Conservation (phyloP, 2,797 vertebrate species). For the Microchirus variegatus region DNA sequence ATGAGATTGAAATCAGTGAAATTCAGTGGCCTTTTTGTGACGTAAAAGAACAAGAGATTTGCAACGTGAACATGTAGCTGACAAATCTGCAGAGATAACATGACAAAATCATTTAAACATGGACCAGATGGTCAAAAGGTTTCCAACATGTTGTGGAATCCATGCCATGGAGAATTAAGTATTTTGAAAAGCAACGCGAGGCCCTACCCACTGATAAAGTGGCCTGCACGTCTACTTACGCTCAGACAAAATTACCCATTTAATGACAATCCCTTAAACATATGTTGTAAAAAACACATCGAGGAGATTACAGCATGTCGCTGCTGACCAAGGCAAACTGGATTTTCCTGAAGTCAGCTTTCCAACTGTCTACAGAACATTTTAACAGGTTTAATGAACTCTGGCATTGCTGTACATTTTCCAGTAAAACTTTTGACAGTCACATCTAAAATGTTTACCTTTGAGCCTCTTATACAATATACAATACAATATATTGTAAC, state of each 20-base stretch:
- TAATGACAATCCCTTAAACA: conserved; percentile 28
- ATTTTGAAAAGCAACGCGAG: background rate
- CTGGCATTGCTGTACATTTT: background rate
- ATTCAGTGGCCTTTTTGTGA: too few species aligned
- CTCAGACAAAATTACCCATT: conserved; percentile 11
- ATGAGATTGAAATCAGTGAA: too few species aligned
- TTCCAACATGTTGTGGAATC: background rate
- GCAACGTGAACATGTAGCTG: too few species aligned
- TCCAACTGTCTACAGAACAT: conserved; percentile 1
- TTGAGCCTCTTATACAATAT: conserved; percentile 34
- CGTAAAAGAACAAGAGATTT: too few species aligned
- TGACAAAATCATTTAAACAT: background rate
- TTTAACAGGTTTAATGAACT: conserved; percentile 27
- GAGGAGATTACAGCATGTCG: conserved; percentile 12
- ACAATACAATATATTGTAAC: background rate
- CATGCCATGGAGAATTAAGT: background rate
- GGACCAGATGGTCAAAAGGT: background rate
- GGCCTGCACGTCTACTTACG: background rate
- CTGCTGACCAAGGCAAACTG: conserved; percentile 43
- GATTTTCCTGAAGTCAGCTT: conserved; percentile 33
- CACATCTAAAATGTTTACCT: conserved; percentile 30
- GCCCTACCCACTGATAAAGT: background rate
- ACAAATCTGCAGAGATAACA: too few species aligned
- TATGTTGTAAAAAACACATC: conserved; percentile 11
- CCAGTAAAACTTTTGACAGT: conserved; percentile 28